Conservation (phyloP, 2,113 vertebrate genomes). For the Burhinus oedicnemus region DNA sequence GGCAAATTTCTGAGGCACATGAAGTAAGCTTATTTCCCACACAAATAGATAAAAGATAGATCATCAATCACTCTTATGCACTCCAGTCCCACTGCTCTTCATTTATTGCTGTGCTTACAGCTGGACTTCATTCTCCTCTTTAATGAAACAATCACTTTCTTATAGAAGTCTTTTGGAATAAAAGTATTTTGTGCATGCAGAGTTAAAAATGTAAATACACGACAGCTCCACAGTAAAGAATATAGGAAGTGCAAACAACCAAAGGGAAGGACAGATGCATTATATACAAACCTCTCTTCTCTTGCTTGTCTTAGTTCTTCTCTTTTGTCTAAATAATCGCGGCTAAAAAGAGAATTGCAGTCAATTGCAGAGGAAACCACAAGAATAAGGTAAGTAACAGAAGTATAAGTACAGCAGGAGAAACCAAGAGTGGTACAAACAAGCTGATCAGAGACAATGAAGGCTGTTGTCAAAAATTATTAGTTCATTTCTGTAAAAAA, state of each 20-base stretch:
- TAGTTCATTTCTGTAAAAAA: background rate
- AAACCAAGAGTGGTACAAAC: background rate
- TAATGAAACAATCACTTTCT: background rate
- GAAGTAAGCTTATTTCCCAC: slow-evolving; percentile 14
- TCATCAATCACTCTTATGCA: slow-evolving; percentile 27
- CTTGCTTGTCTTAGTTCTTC: slow-evolving; percentile 91
- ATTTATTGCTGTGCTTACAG: slow-evolving; percentile 40
- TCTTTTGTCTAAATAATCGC: slow-evolving; percentile 89
- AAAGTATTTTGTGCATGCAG: slow-evolving; percentile 23
- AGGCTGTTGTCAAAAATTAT: background rate
- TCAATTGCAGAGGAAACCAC: slow-evolving; percentile 55
- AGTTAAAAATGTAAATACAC: slow-evolving; percentile 25
- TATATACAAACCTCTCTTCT: slow-evolving; percentile 89
- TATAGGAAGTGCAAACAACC: background rate
- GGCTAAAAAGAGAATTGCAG: slow-evolving; percentile 78
- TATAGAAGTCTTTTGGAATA: background rate
- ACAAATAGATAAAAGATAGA: slow-evolving; percentile 34
- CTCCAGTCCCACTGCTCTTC: background rate
- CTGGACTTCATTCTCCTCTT: slow-evolving; percentile 10
- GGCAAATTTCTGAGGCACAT: slow-evolving; percentile 22
- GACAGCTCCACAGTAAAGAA: background rate
- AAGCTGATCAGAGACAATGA: background rate
- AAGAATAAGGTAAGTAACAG: slow-evolving; percentile 35
- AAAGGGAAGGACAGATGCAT: background rate
- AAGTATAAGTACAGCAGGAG: background rate